Evolutionary conservation across 2,888 invertebrate genomes (phyloP), one percentile per base, ranked within the genome.

Genomic region (Megamerina dolium): DNA sequence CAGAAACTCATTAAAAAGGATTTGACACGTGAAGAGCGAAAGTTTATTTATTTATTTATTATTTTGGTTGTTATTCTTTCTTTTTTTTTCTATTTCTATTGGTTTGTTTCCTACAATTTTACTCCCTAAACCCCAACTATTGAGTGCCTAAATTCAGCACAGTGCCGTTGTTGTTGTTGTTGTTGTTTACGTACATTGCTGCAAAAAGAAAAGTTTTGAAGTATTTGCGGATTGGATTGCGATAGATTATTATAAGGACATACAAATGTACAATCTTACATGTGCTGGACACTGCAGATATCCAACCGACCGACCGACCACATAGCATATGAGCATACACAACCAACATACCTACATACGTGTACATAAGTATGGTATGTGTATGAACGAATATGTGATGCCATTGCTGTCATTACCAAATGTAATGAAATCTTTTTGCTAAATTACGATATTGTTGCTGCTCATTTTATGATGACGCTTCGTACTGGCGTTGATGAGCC

Each of bases 1-100:
- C 58, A 48, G 50, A 61, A 63, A 62, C 61, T 62, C 61, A 63
- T 62, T 62, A 62, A 62, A 63, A 62, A 60, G 61, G 62, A 62
- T 63, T 62, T 63, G 61, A 62, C 61, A 62, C 62, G 61, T 63
- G 60, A 61, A 61, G 58, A 60, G 62, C 55, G 55, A 62, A 59
- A 61, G 59, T 54, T 61, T 58, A 53, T 59, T 23, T 23, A 10
- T 8, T 23, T 8, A n/a, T n/a, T n/a, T n/a, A n/a, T n/a, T n/a
- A n/a, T n/a, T n/a, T n/a, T n/a, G n/a, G n/a, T n/a, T n/a, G n/a
- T n/a, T n/a, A n/a, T n/a, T n/a, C 16, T 13, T 21, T 21, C 13
- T 26, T 21, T 9, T 19, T 21, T 12, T 21, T 13, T 6, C 13
- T 10, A 10, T 13, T n/a, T n/a, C 10, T 31, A 4, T 16, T 4